phyloP scores from a whole-genome alignment of 1,140 invertebrate genomes.

The Lasioglossum albipes region DNA sequence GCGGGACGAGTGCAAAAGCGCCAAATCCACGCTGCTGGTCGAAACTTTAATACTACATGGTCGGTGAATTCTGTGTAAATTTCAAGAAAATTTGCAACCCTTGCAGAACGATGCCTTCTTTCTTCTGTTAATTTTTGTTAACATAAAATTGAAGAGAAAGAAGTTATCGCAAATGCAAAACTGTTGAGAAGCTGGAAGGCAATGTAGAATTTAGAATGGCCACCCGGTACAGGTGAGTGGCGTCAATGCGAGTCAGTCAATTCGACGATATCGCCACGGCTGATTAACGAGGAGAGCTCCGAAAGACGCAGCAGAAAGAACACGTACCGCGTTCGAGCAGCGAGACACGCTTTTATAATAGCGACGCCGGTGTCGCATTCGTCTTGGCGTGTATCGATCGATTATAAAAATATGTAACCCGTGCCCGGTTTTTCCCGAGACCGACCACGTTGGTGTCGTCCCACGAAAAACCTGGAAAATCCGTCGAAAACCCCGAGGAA shows the following conservation, averaged over 20 bases:
- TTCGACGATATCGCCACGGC: not conserved
- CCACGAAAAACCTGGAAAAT: not conserved
- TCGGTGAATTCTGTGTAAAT: no score
- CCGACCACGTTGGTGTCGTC: not conserved
- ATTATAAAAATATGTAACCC: constrained; percentile 58
- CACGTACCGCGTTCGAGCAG: not conserved
- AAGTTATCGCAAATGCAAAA: no score
- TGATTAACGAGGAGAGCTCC: constrained; percentile 22
- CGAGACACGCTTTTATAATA: constrained; percentile 53
- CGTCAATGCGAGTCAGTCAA: no score
- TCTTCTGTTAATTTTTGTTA: no score
- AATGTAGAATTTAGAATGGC: no score
- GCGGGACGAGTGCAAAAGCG: not conserved
- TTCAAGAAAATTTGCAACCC: no score
- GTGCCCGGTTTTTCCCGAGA: not conserved
- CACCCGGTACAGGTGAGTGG: no score
- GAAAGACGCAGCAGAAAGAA: constrained; percentile 36
- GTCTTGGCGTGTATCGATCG: constrained; percentile 56
- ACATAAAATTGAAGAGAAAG: no score
- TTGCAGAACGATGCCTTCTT: no score
- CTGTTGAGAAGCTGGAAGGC: no score
- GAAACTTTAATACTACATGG: no score
- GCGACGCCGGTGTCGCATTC: constrained; percentile 40
- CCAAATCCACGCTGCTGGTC: no score
- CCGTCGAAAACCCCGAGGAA: not conserved